Evolutionary conservation across 2,113 vertebrate species (phyloP).

Genomic region (Platycercus adscitus): DNA sequence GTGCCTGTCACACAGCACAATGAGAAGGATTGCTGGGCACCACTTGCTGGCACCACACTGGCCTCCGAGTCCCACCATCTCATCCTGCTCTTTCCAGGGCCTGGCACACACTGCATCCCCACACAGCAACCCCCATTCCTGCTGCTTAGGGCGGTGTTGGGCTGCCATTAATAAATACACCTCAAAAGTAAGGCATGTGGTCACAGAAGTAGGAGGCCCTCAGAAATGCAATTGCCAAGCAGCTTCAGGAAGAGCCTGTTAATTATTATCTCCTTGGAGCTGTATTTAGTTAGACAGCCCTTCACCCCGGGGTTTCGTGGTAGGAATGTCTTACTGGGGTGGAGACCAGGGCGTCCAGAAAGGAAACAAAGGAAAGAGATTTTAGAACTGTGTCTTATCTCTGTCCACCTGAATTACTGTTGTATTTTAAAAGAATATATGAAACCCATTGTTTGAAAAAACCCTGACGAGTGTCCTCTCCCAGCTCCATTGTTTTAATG

Average conservation of each 20-base stretch:
- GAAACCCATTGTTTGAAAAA: constrained; percentile 35
- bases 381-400: constrained; percentile 1
- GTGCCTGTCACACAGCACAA: neutral
- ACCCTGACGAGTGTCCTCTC: neutral
- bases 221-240: neutral
- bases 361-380: neutral
- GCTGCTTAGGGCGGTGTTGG: neutral
- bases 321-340: neutral
- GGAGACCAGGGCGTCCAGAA: neutral
- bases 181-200: neutral
- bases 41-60: accelerated
- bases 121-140: neutral
- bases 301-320: neutral
- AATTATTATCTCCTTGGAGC: neutral
- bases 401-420: neutral
- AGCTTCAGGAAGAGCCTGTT: neutral
- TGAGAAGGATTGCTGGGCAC: neutral
- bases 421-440: constrained; percentile 10
- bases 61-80: neutral
- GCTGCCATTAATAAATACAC: neutral
- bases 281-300: neutral
- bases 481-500: constrained; percentile 1
- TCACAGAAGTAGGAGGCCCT: neutral
- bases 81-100: neutral
- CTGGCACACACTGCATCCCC: neutral